Base-by-base conservation (phyloP, 2,888 invertebrate genomes). In the Hirtodrosophila cameraria region DNA sequence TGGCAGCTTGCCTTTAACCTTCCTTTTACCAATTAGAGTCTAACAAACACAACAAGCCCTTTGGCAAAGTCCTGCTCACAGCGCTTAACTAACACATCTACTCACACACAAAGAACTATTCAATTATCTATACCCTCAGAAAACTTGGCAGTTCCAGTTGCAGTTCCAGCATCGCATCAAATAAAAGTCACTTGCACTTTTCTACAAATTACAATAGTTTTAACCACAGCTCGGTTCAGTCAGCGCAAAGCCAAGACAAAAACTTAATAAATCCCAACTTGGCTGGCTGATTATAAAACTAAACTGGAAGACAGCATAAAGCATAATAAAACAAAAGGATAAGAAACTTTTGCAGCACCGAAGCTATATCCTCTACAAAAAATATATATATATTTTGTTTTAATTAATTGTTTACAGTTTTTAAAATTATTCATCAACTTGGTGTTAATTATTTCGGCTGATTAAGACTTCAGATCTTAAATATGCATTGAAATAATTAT, bases 151-250 rank as follows among this genome's bases (percentile, higher is more conserved):
- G 11, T 35, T 16, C 15, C 50, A 38, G 16, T 2, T n/a, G 38
- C 54, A 46, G 54, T 50, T 42, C 35, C 52, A 57, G 52, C 52
- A 77, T 77, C 87, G 43, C 69, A 55, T 69, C 85, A 65, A 74
- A 80, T 81, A 77, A 84, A 80, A 77, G 78, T 86, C 80, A 74
- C 67, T 67, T 63, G 70, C 85, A 81, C 66, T 84, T 86, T 84
- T 65, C 67, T 61, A 85, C 87, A 86, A 86, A 86, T 86, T 84
- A 84, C 3, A 23, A 23, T 23, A 23, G 66, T 81, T 63, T 50
- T 67, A 55, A 48, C 76, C 64, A 53, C 52, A 66, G 41, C 33
- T 31, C 35, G 23, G 38, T 36, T 30, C 53, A 33, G 35, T 41
- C 57, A 33, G 12, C 27, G 27, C 62, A 42, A 18, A 36, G 55